These are phyloP conservation scores for Volucella inflata DNA, from an alignment of 2,888 invertebrate genomes.

Conservation along the genomic window DNA sequence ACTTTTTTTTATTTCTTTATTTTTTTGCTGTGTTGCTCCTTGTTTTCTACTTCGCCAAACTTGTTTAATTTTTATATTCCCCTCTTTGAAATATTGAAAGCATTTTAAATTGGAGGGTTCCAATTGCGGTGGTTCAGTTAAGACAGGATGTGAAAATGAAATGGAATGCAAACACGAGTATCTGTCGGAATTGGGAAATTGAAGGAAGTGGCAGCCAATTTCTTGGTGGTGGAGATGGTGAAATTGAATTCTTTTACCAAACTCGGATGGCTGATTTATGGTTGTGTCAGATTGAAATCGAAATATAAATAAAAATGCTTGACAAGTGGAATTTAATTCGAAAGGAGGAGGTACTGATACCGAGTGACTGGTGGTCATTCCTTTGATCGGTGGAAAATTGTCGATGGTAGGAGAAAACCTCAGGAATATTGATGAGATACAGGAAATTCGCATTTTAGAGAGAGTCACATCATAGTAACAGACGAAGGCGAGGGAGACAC, in stretches of 20 bases:
- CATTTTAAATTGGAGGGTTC: neutral
- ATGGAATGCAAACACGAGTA: neutral
- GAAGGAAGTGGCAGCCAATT: neutral
- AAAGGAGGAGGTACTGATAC: too few relatives aligned
- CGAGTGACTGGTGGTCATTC: too few relatives aligned
- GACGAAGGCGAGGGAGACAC: too few relatives aligned
- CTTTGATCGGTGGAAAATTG: too few relatives aligned
- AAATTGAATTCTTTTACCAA: constrained; percentile 30
- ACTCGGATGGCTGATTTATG: neutral
- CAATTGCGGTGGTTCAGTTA: neutral
- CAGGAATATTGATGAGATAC: too few relatives aligned
- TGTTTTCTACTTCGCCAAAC: constrained; percentile 38
- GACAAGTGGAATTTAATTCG: too few relatives aligned
- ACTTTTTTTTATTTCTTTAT: neutral
- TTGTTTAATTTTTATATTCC: constrained; percentile 37
- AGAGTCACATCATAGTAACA: too few relatives aligned
- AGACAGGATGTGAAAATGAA: neutral
- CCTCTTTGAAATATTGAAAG: constrained; percentile 31
- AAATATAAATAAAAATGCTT: too few relatives aligned
- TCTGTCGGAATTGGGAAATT: neutral
- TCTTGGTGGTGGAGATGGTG: neutral
- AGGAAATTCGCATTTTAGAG: too few relatives aligned
- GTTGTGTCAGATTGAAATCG: neutral
- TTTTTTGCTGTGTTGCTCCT: neutral
- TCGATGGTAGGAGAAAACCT: too few relatives aligned